Evolutionary conservation across 2,888 invertebrate species (phyloP).

Genomic region (Macrosiphum euphorbiae): DNA sequence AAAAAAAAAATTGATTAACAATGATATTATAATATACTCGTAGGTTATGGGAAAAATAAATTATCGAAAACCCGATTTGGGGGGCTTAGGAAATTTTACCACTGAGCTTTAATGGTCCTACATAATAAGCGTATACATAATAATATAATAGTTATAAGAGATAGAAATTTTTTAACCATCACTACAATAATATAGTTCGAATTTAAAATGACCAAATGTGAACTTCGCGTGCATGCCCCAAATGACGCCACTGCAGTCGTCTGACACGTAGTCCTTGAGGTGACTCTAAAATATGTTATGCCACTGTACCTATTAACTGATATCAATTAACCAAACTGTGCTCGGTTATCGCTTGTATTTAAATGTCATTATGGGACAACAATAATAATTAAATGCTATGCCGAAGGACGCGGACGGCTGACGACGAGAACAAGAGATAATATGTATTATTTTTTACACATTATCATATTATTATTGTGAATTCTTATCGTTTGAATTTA

Average conservation of each 20-base stretch:
- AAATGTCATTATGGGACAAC: background rate
- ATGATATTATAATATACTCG: background rate
- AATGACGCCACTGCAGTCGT: background rate
- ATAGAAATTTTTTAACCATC: background rate
- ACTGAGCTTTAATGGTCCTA: background rate
- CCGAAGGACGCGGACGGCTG: background rate
- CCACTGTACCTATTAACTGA: background rate
- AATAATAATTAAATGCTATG: background rate
- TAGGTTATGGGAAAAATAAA: background rate
- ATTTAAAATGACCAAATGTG: background rate
- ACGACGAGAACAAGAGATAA: background rate
- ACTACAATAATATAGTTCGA: background rate
- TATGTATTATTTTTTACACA: background rate
- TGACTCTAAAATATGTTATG: background rate
- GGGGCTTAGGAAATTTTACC: background rate
- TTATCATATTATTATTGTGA: background rate
- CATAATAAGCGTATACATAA: background rate
- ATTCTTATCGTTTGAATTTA: background rate
- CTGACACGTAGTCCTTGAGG: background rate
- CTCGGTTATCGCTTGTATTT: background rate
- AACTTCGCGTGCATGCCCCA: background rate
- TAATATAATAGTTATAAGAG: background rate
- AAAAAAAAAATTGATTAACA: background rate
- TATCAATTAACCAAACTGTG: background rate
- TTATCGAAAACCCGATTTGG: background rate